A percentile compares a stretch with the other conserved stretches of the same genome.
Evolutionary conservation across 1,140 invertebrate species (phyloP).

Genomic region (Apolygus lucorum): DNA sequence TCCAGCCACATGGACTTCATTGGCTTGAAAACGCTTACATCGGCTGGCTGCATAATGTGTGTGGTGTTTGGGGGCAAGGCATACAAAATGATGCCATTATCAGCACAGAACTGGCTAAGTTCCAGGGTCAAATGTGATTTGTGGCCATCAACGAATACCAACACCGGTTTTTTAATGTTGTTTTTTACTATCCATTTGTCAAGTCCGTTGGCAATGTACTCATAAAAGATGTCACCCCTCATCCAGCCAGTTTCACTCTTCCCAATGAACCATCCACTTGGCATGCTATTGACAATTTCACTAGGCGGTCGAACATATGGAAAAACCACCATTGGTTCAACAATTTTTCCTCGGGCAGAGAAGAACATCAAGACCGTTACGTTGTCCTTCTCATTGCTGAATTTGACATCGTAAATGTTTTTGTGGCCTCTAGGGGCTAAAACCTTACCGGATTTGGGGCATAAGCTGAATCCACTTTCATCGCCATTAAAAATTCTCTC

Average conservation of each 20-base stretch:
- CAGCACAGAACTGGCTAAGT: constrained; percentile 38
- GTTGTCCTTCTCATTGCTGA: constrained; percentile 37
- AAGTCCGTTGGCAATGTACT: constrained; percentile 39
- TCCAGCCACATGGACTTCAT: constrained; percentile 38
- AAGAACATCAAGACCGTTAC: constrained; percentile 37
- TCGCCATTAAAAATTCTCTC: not conserved
- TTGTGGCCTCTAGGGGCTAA: constrained; percentile 35
- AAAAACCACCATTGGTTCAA: constrained; percentile 39
- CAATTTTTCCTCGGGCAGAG: constrained; percentile 31
- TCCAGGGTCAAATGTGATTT: constrained; percentile 37
- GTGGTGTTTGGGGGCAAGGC: constrained; percentile 40
- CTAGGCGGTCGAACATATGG: constrained; percentile 36
- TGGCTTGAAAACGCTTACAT: constrained; percentile 38
- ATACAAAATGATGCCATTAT: constrained; percentile 36
- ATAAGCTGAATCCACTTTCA: not conserved
- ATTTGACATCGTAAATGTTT: constrained; percentile 37
- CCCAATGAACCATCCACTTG: constrained; percentile 36
- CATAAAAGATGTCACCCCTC: constrained; percentile 37
- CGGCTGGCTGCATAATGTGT: constrained; percentile 40
- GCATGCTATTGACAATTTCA: constrained; percentile 32
- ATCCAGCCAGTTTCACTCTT: constrained; percentile 38
- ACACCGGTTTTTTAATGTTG: constrained; percentile 17
- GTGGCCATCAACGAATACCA: constrained; percentile 39
- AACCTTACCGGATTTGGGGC: constrained; percentile 24
- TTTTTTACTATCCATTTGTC: constrained; percentile 33